These are phyloP conservation scores for Blastomussa wellsi DNA, from an alignment of 92 coral and sea anemone genomes.

Conservation along the genomic window DNA sequence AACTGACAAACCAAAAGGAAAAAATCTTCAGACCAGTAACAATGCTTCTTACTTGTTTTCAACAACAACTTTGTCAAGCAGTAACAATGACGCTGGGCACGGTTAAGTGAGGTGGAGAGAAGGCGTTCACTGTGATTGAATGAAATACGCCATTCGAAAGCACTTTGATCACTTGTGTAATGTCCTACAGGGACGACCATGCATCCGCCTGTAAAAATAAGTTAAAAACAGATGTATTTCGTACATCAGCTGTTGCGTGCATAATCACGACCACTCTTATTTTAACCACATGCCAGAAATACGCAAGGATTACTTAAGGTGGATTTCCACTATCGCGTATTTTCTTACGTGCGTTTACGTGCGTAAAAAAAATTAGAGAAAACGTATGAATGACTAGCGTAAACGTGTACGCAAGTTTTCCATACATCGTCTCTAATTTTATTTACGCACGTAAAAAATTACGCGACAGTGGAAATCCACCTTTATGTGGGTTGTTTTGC, in stretches of 20 bases:
- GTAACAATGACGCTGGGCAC: conserved; percentile 36
- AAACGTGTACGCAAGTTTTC: too few relatives aligned
- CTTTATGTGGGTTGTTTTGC: not conserved
- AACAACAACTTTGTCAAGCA: conserved; percentile 23
- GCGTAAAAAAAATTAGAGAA: too few relatives aligned
- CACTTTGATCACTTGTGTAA: conserved; percentile 33
- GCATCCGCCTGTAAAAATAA: conserved; percentile 17
- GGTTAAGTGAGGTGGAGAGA: conserved; percentile 26
- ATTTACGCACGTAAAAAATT: too few relatives aligned
- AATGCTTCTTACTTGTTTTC: conserved; percentile 24
- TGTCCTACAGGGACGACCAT: conserved; percentile 38
- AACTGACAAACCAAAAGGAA: not conserved
- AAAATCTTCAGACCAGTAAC: not conserved
- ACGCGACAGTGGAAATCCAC: too few relatives aligned
- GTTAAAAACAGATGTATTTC: not conserved
- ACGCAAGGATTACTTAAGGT: too few relatives aligned
- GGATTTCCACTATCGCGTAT: too few relatives aligned
- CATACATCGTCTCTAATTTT: too few relatives aligned
- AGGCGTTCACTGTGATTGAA: conserved; percentile 31
- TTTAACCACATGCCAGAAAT: too few relatives aligned
- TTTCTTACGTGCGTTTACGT: too few relatives aligned
- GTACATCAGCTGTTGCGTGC: not conserved
- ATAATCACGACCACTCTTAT: not conserved
- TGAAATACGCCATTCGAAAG: conserved; percentile 36
- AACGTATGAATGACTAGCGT: too few relatives aligned